Base-by-base conservation (phyloP, 2,113 vertebrate genomes). In the Aptenodytes patagonicus region DNA sequence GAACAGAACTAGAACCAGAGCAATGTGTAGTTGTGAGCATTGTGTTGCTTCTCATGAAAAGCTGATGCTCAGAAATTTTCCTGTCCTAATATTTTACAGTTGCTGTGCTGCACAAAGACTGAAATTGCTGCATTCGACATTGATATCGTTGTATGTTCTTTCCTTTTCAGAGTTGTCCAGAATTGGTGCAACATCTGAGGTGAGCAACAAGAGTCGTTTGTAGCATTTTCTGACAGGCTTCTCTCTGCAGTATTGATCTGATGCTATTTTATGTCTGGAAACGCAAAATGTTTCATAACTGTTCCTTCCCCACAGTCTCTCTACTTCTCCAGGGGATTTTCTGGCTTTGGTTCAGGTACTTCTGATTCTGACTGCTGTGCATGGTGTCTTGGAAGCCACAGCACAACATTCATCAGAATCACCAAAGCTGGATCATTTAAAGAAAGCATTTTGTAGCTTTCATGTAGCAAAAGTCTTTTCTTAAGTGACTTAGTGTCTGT, bases 141-240 rank as follows among this genome's bases (percentile, higher is more conserved):
- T 89, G 73, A 94, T 38, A 10, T 47, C 70, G 2, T 81, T 85
- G 58, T 93, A 17, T 97, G 31, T 93, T 96, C 97, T 47, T 98
- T 97, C 87, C 58, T 97, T 98, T 97, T 65, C 97, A 99, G 99
- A 99, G 99, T 81, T 99, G 99, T 92, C 99, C 99, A 42, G 99
- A 99, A 42, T 93, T 99, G 97, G 99, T 99, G 73, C 99, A 99
- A 66, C 99, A 99, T 58, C 97, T 99, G 85, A 99, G 99, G 99
- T 99, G 91, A 98, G 99, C 89, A 44, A 1, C 62, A 29, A 4
- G 15, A 79, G 9, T 17, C 75, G 51, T 40, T 31, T 40, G 21
- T 31, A 31, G 40, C n/a, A 2, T 79, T 73, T 71, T 5, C 49
- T 68, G 55, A 7, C 46, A n/a, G 36, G 5, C 46, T 55, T 19